A percentile compares a stretch with the other conserved stretches of the same genome.
Evolutionary conservation across 2,113 vertebrate genomes (phyloP).

Genomic region (Camelus dromedarius): DNA sequence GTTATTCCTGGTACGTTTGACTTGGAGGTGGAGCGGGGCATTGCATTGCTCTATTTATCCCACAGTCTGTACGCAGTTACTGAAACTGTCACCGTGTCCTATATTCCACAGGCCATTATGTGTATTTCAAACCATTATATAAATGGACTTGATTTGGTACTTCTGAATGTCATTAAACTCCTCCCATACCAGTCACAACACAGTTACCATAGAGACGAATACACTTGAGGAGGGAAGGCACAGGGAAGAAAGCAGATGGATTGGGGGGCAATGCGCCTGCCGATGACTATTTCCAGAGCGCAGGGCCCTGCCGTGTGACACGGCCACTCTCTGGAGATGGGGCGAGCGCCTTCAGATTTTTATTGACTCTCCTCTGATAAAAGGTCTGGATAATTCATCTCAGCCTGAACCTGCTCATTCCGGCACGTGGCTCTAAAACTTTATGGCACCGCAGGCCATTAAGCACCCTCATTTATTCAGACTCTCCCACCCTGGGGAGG

Average conservation of each 20-base stretch:
- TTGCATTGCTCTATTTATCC: constrained; percentile 72
- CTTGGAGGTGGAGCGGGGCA: constrained; percentile 43
- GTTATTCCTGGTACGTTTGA: constrained; percentile 62
- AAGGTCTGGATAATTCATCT: constrained; percentile 59
- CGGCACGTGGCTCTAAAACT: constrained; percentile 38
- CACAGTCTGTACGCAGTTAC: constrained; percentile 56
- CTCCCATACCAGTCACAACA: constrained; percentile 79
- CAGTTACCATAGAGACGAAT: constrained; percentile 80
- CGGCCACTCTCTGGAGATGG: neutral
- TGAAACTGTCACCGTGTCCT: constrained; percentile 72
- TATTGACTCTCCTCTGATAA: constrained; percentile 59
- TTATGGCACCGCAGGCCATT: constrained; percentile 11
- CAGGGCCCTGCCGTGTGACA: neutral
- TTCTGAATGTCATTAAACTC: constrained; percentile 84
- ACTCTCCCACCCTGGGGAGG: neutral
- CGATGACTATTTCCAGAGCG: neutral
- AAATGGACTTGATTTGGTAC: constrained; percentile 82
- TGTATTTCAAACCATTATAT: constrained; percentile 81
- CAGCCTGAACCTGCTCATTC: constrained; percentile 27
- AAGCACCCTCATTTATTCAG: constrained; percentile 44
- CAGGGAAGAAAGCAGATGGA: constrained; percentile 55
- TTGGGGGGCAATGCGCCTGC: fast-evolving
- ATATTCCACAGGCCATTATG: constrained; percentile 77
- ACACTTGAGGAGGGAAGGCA: constrained; percentile 45
- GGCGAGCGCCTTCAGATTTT: neutral